A percentile compares a stretch with the other conserved stretches of the same genome.
phyloP scores from a whole-genome alignment of 2,797 vertebrate species.

The Odontamblyopus lacepedii region DNA sequence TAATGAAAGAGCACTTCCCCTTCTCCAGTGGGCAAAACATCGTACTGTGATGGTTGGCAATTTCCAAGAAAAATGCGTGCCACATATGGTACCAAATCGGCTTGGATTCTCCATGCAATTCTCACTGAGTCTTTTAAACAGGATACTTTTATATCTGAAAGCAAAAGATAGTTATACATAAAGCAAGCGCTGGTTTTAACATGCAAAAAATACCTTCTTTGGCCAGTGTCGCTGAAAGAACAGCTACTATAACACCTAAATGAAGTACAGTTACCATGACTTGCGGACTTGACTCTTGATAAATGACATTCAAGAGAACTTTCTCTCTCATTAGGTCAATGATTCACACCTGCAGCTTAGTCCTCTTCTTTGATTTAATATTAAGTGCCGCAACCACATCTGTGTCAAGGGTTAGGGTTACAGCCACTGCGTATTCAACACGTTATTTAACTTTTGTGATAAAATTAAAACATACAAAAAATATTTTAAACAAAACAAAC shows the following conservation, averaged over 20 bases:
- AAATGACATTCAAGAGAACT: constrained; percentile 25
- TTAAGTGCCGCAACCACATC: background rate
- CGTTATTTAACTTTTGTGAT: background rate
- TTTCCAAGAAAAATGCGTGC: constrained; percentile 73
- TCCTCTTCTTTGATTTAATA: background rate
- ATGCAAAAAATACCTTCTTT: constrained; percentile 38
- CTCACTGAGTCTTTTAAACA: constrained; percentile 49
- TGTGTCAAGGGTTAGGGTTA: background rate
- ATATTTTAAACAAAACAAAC: too few species aligned
- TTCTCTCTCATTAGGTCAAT: constrained; percentile 50
- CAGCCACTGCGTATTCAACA: background rate
- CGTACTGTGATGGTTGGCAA: constrained; percentile 55
- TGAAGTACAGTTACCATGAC: constrained; percentile 44
- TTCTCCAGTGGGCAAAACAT: constrained; percentile 33
- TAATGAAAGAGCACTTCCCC: constrained; percentile 58
- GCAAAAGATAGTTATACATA: background rate
- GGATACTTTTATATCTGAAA: constrained; percentile 60
- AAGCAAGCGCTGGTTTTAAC: background rate
- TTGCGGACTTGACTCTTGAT: background rate
- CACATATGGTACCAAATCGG: constrained; percentile 39
- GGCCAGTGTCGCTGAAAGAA: constrained; percentile 15
- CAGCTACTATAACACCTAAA: constrained; percentile 29
- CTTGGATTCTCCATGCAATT: constrained; percentile 62
- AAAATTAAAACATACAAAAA: too few species aligned
- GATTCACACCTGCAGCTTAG: constrained; percentile 51